Base-by-base conservation (phyloP, 2,797 vertebrate genomes). In the Diceros bicornis region DNA sequence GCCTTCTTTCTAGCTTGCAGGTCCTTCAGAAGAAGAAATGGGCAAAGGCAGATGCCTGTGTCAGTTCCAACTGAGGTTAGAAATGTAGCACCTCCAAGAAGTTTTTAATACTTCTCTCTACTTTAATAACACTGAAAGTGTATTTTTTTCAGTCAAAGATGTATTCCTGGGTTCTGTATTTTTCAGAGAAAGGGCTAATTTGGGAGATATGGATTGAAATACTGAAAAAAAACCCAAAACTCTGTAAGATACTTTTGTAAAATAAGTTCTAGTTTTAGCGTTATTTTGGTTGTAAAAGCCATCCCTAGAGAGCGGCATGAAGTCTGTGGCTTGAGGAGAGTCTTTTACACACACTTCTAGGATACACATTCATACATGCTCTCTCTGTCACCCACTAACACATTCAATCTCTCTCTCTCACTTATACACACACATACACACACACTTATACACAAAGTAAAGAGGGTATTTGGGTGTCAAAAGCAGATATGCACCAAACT, bases 161-260 rank as follows among this genome's bases (percentile, higher is more conserved):
- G 7, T 47, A 62, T 82, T 96, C 18, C 23, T 75, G 41, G 2
- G n/a, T 81, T 94, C 55, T 91, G 7, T 57, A 91, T 88, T 68
- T 59, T 86, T 85, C 71, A 75, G 72, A 82, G 47, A 94, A 85
- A 87, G n/a, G 21, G 11, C 11, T 84, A 59, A 91, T 81, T 95
- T 91, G 66, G 23, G 13, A 27, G 20, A 87, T 55, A 91, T 52
- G 12, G 20, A 27, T 52, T n/a, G 78, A 94, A 74, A 87, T 61
- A n/a, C 16, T 88, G 7, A 68, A 77, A 55, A 47, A 44, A 37
- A 64, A 41, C 20, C 47, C 47, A 11, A 7, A 20, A 41, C 10
- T 5, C 14, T 71, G 3, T 88, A 74, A 66, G 21, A 75, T 59
- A 32, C n/a, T 41, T 47, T 85, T 34, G 23, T 11, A 6, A 55